Percentiles rank a stretch among this genome's conserved stretches.
Evolutionary conservation across 2,113 vertebrate genomes (phyloP).

Genomic region (Prionailurus viverrinus): DNA sequence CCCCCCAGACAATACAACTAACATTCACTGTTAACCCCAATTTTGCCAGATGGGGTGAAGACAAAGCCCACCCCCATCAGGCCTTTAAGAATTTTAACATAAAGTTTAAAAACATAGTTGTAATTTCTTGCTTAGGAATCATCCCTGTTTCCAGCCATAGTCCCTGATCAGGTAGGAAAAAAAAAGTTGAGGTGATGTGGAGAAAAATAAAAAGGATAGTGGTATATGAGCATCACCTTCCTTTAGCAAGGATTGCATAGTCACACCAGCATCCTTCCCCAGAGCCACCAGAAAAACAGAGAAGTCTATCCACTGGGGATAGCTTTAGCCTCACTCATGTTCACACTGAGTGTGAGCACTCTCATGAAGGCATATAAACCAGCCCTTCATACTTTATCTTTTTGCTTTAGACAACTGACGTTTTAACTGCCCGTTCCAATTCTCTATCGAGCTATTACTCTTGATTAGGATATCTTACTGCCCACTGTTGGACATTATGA

Average conservation of each 20-base stretch:
- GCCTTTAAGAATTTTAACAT: neutral
- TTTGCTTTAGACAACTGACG: neutral
- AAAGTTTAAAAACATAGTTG: neutral
- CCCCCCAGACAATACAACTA: neutral
- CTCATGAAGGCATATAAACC: neutral
- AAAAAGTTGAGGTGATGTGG: neutral
- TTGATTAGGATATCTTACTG: neutral
- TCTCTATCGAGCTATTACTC: neutral
- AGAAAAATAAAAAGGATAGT: neutral
- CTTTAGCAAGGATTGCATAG: neutral
- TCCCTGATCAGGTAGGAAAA: neutral
- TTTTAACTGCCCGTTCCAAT: neutral
- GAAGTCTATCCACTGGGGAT: neutral
- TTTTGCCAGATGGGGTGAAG: neutral
- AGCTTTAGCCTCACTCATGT: neutral
- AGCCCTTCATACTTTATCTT: neutral
- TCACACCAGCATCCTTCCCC: neutral
- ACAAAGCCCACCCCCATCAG: neutral
- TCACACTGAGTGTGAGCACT: neutral
- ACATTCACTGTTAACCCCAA: neutral
- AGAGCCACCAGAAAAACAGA: neutral
- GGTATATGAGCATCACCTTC: neutral
- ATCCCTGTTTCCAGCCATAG: neutral
- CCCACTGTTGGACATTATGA: neutral
- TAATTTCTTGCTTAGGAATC: neutral